Conservation (phyloP, 1,140 invertebrate genomes). For the Samia ricini region DNA sequence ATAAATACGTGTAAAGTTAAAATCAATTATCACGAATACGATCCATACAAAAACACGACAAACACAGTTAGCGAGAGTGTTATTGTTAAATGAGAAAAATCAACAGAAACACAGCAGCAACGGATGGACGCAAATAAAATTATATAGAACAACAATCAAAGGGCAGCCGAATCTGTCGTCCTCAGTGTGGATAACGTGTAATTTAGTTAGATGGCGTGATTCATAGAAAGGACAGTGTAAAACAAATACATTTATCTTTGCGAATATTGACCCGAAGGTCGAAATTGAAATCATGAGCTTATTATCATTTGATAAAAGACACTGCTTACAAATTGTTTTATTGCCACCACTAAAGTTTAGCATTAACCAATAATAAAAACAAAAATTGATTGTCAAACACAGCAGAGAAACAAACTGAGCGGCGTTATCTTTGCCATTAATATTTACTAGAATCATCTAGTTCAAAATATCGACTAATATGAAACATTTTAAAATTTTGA, state of each 20-base stretch:
- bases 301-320: no score
- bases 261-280: no score
- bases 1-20: background rate
- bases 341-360: no score
- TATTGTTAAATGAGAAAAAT: background rate
- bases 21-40: background rate
- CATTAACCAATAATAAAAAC: no score
- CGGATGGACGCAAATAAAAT: background rate
- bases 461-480: no score
- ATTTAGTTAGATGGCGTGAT: background rate
- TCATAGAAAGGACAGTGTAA: background rate
- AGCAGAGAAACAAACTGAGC: no score
- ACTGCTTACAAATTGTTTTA: no score
- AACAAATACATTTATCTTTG: background rate
- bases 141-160: background rate
- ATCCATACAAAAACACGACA: background rate
- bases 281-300: no score
- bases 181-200: background rate
- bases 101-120: background rate
- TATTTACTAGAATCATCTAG: no score
- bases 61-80: background rate
- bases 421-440: no score
- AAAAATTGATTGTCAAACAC: no score
- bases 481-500: no score
- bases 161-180: background rate